These are phyloP conservation scores for Rhombomys opimus DNA, from an alignment of 2,113 vertebrate species.

Conservation along the genomic window DNA sequence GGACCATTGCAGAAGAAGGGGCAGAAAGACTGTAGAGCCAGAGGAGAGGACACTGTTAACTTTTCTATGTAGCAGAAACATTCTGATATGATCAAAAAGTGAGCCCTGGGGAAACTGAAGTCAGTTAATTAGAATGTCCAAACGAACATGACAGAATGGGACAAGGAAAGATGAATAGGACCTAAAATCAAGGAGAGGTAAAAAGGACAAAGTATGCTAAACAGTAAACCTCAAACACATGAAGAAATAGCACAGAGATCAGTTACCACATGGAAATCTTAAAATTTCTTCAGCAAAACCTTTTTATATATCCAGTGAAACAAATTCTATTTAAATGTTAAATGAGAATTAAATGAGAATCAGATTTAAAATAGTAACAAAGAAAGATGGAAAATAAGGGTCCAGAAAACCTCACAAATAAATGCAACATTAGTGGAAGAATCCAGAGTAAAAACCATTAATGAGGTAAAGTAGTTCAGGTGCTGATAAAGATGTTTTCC, in stretches of 20 bases:
- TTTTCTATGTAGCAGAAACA: constrained; percentile 33
- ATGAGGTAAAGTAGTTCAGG: not conserved
- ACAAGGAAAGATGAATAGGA: not conserved
- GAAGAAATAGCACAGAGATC: not conserved
- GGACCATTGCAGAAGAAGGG: not conserved
- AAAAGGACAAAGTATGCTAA: not conserved
- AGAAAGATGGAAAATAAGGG: constrained; percentile 5
- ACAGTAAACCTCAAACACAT: constrained; percentile 42
- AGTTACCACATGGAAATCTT: not conserved
- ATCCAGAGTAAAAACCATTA: constrained; percentile 21
- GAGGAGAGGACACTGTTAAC: not conserved
- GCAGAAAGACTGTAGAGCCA: not conserved
- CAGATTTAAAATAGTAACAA: constrained; percentile 29
- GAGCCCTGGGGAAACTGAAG: constrained; percentile 14
- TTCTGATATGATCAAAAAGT: not conserved
- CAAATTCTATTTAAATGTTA: not conserved
- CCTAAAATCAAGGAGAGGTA: not conserved
- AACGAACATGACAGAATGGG: not conserved
- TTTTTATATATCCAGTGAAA: constrained; percentile 5
- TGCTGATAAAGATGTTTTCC: not conserved
- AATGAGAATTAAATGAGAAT: constrained; percentile 41
- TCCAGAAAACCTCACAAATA: constrained; percentile 9
- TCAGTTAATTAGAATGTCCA: constrained; percentile 21
- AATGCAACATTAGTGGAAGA: not conserved
- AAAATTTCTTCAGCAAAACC: constrained; percentile 27